These are phyloP conservation scores for Dromaius novaehollandiae DNA, from an alignment of 2,113 vertebrate species.

Conservation along the genomic window DNA sequence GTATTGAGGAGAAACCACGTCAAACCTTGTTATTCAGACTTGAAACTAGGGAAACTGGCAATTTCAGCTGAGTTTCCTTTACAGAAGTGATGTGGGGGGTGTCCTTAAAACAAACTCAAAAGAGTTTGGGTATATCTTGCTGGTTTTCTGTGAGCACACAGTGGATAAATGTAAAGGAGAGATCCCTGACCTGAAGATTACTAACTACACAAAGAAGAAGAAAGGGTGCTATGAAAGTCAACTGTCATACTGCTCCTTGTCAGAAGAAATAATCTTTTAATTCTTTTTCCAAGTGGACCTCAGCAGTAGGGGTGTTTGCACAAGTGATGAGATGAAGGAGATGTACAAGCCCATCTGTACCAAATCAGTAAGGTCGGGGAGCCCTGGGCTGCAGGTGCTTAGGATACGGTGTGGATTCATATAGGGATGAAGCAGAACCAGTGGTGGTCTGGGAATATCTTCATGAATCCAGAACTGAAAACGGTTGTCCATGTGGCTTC, in stretches of 20 bases:
- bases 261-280: not conserved
- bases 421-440: not conserved
- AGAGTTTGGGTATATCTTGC: not conserved
- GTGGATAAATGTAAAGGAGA: not conserved
- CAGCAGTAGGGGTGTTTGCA: not conserved
- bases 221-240: not conserved
- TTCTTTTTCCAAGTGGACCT: not conserved
- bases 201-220: not conserved
- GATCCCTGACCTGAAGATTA: not conserved
- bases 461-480: not conserved
- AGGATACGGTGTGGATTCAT: not conserved
- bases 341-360: not conserved
- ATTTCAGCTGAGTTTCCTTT: not conserved
- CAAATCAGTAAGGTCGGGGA: not conserved
- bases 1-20: not conserved
- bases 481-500: not conserved
- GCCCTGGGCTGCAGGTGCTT: not conserved
- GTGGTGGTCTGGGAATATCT: not conserved
- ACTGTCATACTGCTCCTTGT: not conserved
- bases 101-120: not conserved
- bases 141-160: not conserved
- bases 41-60: not conserved
- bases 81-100: fast-evolving
- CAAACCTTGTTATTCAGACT: not conserved
- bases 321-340: too few species aligned